A percentile compares a stretch with the other conserved stretches of the same genome.
phyloP scores from a whole-genome alignment of 2,888 invertebrate genomes.

The Epirrita christyi region DNA sequence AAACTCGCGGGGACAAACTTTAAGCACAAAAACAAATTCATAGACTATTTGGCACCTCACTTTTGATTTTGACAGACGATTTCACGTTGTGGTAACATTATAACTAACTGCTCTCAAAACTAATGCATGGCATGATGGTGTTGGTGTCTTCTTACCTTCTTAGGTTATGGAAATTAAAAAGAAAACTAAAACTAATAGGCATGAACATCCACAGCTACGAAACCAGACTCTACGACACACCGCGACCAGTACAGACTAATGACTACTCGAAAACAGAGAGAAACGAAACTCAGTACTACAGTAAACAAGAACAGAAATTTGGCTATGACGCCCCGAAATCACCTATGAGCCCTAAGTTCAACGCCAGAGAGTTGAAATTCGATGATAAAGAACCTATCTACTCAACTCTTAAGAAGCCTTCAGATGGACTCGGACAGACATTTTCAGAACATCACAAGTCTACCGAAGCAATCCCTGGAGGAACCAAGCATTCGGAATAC shows the following conservation, averaged over 20 bases:
- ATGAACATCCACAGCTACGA: slow-evolving; percentile 77
- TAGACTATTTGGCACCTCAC: slow-evolving; percentile 25
- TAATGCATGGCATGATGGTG: slow-evolving; percentile 40
- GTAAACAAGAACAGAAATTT: slow-evolving; percentile 64
- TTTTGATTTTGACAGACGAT: slow-evolving; percentile 14
- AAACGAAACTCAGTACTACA: slow-evolving; percentile 60
- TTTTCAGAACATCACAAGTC: slow-evolving; percentile 76
- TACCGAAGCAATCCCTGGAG: slow-evolving; percentile 75
- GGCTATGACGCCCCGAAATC: slow-evolving; percentile 71
- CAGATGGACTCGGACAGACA: slow-evolving; percentile 73
- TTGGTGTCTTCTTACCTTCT: slow-evolving; percentile 26
- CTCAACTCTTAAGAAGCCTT: slow-evolving; percentile 69
- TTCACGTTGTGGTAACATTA: slow-evolving; percentile 30
- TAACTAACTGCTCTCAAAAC: slow-evolving; percentile 22
- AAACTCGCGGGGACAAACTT: slow-evolving; percentile 3
- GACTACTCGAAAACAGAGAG: slow-evolving; percentile 67
- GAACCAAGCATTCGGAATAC: slow-evolving; percentile 72
- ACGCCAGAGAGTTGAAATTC: slow-evolving; percentile 78
- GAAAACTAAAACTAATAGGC: slow-evolving; percentile 46
- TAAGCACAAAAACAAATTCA: slow-evolving; percentile 3
- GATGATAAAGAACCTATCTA: slow-evolving; percentile 77
- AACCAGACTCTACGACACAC: slow-evolving; percentile 82
- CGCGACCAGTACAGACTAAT: slow-evolving; percentile 60
- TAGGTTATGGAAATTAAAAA: slow-evolving; percentile 12
- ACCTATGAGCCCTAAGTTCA: slow-evolving; percentile 78